Evolutionary conservation across 1,140 invertebrate species (phyloP), one percentile per base, ranked within the genome.

Genomic region (Lethrus apterus): DNA sequence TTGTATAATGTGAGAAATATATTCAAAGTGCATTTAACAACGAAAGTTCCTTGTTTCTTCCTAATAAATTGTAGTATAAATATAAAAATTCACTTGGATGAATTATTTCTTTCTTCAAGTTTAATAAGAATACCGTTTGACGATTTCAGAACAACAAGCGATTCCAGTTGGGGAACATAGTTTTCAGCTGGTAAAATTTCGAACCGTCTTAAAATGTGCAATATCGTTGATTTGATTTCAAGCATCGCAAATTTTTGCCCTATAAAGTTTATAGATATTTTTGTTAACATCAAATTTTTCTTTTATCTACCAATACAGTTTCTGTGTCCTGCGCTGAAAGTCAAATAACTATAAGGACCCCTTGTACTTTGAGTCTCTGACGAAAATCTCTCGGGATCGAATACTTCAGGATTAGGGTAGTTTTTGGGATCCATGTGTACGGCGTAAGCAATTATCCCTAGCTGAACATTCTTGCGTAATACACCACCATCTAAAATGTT

Each of bases 341-440:
- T 21, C 11, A 44, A 44, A 19, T 21, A 44, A 32, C 17, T 23
- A 15, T 44, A 44, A 2, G 42, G 29, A 44, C 33, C 17, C 3
- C 30, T 33, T 33, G 4, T n/a, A 8, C 4, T 8, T 14, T n/a
- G 14, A 33, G 4, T 33, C 5, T 33, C 31, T 5, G 9, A 13
- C 13, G 13, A 33, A 33, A 33, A 33, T 13, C 9, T 33, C 4
- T 33, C 31, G 5, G 23, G 23, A 26, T 26, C 23, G n/a, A 26
- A 26, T 7, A n/a, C n/a, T 26, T 26, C 23, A 7, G 23, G 23
- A 26, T 26, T n/a, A 26, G 5, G 5, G n/a, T 26, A 26, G n/a
- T 26, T 26, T 26, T 26, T 26, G 23, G 23, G 23, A n/a, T 26
- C 23, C 23, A 5, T 26, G n/a, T 26, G 23, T 7, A 33, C 31